Evolutionary conservation across 1,140 invertebrate species (phyloP).

Genomic region (Pseudomyrmex cubaensis): DNA sequence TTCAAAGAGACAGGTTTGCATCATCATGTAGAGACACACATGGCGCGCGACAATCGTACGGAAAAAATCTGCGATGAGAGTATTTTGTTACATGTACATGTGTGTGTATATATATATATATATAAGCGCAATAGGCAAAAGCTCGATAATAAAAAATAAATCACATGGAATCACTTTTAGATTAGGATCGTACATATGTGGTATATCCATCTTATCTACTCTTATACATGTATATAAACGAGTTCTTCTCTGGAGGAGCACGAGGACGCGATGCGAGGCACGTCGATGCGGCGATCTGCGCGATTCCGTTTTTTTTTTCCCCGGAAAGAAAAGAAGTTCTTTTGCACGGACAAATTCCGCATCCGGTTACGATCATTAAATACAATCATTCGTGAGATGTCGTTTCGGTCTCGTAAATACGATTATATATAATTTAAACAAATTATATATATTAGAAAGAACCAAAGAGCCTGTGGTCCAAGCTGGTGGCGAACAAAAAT

Average conservation of each 20-base stretch:
- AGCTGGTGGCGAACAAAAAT: too few relatives aligned
- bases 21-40: background rate
- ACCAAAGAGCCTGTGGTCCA: too few relatives aligned
- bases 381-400: too few relatives aligned
- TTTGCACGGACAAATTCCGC: too few relatives aligned
- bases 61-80: slow-evolving; percentile 48
- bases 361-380: too few relatives aligned
- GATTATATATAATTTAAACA: too few relatives aligned
- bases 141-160: slow-evolving; percentile 67
- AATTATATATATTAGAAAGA: too few relatives aligned
- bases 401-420: too few relatives aligned
- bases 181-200: slow-evolving; percentile 64
- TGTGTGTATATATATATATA: background rate
- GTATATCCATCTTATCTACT: slow-evolving; percentile 49
- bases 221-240: slow-evolving; percentile 54
- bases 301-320: slow-evolving; percentile 1
- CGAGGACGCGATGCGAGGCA: slow-evolving; percentile 34
- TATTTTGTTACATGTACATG: slow-evolving; percentile 25
- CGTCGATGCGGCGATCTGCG: slow-evolving; percentile 27
- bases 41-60: slow-evolving; percentile 3
- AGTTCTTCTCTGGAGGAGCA: slow-evolving; percentile 4
- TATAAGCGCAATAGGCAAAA: slow-evolving; percentile 56
- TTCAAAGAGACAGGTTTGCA: slow-evolving; percentile 10
- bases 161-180: slow-evolving; percentile 67
- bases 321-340: background rate